Percentiles rank a stretch among this genome's conserved stretches.
phyloP scores from a whole-genome alignment of 2,113 vertebrate species.

The Struthidea cinerea region DNA sequence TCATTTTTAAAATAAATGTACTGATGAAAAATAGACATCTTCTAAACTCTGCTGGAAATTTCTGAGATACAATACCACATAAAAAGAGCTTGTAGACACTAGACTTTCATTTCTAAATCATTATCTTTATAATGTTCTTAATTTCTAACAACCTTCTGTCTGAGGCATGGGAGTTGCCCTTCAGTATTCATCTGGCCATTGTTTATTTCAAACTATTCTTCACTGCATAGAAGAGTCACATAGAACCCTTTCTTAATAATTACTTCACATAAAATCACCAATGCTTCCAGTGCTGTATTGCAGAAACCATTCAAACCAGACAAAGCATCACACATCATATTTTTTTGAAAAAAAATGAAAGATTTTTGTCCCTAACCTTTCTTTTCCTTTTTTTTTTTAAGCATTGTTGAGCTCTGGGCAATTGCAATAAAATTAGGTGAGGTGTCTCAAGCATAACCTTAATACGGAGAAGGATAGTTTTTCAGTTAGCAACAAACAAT shows the following conservation, averaged over 20 bases:
- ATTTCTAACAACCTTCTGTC: neutral
- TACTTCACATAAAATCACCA: neutral
- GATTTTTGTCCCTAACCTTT: neutral
- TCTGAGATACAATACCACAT: neutral
- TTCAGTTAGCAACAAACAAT: neutral
- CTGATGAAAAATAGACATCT: neutral
- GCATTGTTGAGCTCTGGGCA: neutral
- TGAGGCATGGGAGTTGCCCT: neutral
- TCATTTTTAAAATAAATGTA: neutral
- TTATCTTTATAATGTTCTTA: neutral
- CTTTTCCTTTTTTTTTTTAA: neutral
- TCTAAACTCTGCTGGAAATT: neutral
- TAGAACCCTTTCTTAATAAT: neutral
- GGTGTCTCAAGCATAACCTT: neutral
- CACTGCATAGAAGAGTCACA: neutral
- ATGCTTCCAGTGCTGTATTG: neutral
- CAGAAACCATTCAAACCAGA: neutral
- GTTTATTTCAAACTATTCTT: neutral
- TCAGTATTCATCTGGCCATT: neutral
- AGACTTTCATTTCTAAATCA: neutral
- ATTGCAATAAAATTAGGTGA: neutral
- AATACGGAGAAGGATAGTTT: neutral
- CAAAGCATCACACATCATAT: neutral
- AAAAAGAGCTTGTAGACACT: neutral
- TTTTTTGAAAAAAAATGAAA: neutral